These are phyloP conservation scores for Calypte anna DNA, from an alignment of 2,113 vertebrate genomes.

Conservation along the genomic window DNA sequence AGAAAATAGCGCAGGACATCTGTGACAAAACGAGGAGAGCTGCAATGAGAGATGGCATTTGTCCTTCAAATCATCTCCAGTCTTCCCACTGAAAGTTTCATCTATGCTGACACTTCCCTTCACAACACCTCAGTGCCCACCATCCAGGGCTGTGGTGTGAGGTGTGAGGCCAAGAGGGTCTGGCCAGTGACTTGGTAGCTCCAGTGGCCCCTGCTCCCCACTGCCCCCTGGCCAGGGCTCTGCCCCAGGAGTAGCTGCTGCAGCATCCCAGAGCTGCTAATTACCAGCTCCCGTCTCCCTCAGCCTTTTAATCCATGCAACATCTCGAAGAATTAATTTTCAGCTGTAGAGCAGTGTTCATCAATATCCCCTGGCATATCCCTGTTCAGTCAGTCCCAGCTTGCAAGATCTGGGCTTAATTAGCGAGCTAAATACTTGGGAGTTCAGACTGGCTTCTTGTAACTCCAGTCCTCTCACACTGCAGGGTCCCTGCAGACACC, in stretches of 20 bases:
- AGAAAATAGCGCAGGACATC: neutral
- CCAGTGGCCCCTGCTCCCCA: too few relatives aligned
- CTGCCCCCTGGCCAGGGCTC: neutral
- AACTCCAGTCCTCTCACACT: neutral
- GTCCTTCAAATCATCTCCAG: neutral
- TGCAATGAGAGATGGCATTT: neutral
- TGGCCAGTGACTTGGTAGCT: too few relatives aligned
- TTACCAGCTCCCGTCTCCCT: neutral
- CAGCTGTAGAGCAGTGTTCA: neutral
- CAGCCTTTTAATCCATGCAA: slow-evolving; percentile 4
- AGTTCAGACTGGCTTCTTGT: neutral
- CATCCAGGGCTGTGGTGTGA: neutral
- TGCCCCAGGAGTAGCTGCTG: neutral
- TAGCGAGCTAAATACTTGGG: neutral
- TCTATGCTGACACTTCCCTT: slow-evolving; percentile 1
- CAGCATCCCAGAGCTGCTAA: slow-evolving; percentile 5
- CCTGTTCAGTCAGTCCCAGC: neutral
- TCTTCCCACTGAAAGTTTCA: neutral
- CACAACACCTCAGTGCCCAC: neutral
- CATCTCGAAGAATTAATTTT: slow-evolving; percentile 24
- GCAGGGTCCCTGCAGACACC: neutral
- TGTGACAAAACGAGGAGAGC: neutral
- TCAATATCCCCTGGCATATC: neutral
- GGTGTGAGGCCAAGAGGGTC: too few relatives aligned
- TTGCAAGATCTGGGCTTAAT: neutral